phyloP scores from a whole-genome alignment of 1,140 invertebrate species.

The Aphelinus certus region DNA sequence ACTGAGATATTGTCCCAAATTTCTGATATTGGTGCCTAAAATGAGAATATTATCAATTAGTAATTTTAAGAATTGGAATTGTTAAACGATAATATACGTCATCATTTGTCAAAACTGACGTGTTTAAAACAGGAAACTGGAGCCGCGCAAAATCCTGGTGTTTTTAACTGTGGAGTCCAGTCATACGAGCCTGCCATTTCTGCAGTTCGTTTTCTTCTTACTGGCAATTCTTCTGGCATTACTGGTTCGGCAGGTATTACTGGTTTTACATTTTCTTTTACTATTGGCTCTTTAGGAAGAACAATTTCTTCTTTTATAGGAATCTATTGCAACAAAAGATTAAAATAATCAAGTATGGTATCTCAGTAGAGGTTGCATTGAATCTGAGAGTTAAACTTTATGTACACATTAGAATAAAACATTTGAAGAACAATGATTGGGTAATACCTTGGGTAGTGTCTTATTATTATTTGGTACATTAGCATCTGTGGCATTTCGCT shows the following conservation, averaged over 20 bases:
- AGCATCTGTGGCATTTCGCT: constrained; percentile 47
- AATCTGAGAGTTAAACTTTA: too few relatives aligned
- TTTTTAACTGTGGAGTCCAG: constrained; percentile 82
- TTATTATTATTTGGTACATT: constrained; percentile 20
- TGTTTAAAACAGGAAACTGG: constrained; percentile 91
- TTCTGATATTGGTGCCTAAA: constrained; percentile 85
- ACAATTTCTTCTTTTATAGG: constrained; percentile 46
- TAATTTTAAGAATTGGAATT: constrained; percentile 10
- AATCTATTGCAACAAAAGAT: constrained; percentile 26
- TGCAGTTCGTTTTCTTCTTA: constrained; percentile 66
- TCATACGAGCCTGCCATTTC: constrained; percentile 80
- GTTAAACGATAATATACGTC: neutral
- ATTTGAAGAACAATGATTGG: too few relatives aligned
- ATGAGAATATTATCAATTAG: neutral
- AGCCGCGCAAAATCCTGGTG: constrained; percentile 82
- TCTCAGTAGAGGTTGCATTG: too few relatives aligned
- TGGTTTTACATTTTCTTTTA: constrained; percentile 51
- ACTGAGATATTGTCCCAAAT: constrained; percentile 93
- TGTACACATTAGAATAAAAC: too few relatives aligned
- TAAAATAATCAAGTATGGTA: too few relatives aligned
- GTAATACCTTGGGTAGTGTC: too few relatives aligned
- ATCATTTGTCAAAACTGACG: constrained; percentile 62
- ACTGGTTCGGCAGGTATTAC: constrained; percentile 49
- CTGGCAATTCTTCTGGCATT: constrained; percentile 62
- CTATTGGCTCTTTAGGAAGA: constrained; percentile 36